Percentiles rank a stretch among this genome's conserved stretches.
These are phyloP conservation scores for Drosophila fungiperda DNA, from an alignment of 2,888 invertebrate species.

Conservation along the genomic window DNA sequence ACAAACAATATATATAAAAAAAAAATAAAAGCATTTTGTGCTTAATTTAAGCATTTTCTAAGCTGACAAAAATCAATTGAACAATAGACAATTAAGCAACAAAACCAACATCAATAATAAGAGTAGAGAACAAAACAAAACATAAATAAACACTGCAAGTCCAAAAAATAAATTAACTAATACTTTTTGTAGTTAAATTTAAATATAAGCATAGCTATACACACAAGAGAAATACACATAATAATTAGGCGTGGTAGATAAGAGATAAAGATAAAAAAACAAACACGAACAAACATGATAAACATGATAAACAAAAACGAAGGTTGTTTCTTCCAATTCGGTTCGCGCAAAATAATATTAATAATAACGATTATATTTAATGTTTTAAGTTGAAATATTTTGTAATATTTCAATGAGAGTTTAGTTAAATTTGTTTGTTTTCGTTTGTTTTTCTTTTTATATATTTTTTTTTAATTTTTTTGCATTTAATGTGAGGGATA, in stretches of 20 bases:
- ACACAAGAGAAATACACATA: constrained; percentile 21
- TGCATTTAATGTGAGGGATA: constrained; percentile 33
- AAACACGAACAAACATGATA: constrained; percentile 26
- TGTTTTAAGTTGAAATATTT: constrained; percentile 19
- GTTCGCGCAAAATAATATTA: constrained; percentile 38
- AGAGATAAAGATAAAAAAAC: constrained; percentile 1
- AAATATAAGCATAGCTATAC: constrained; percentile 62
- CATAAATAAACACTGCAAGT: constrained; percentile 59
- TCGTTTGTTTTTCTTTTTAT: constrained; percentile 59
- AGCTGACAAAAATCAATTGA: constrained; percentile 46
- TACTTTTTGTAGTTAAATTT: constrained; percentile 74
- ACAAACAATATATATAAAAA: constrained; percentile 17
- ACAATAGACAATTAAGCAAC: constrained; percentile 49
- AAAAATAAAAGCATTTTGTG: constrained; percentile 45
- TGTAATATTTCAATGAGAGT: constrained; percentile 40
- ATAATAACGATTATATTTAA: constrained; percentile 19
- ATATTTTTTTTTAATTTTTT: constrained; percentile 14
- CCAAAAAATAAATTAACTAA: constrained; percentile 69
- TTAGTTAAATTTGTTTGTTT: constrained; percentile 73
- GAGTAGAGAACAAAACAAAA: constrained; percentile 23
- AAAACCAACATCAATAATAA: constrained; percentile 34
- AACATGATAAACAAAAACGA: constrained; percentile 29
- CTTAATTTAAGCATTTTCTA: constrained; percentile 50
- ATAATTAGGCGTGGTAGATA: constrained; percentile 54
- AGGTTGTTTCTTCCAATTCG: constrained; percentile 56